Conservation (phyloP, 2,888 invertebrate genomes). For the Patella caerulea region DNA sequence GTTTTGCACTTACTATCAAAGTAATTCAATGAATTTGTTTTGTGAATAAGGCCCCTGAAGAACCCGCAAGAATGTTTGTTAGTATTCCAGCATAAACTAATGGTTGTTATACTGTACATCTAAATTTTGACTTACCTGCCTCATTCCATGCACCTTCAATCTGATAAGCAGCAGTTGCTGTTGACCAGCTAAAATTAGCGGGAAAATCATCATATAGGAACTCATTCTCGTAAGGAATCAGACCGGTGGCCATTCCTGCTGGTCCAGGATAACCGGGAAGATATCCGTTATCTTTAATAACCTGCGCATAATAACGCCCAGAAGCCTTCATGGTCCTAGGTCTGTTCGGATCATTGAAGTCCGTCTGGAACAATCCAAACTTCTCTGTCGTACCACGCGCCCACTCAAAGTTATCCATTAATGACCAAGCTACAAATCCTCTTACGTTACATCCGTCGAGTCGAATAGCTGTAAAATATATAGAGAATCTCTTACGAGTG, state of each 20-base stretch:
- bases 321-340: conserved; percentile 80
- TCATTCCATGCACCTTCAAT: conserved; percentile 79
- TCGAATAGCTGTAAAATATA: conserved; percentile 35
- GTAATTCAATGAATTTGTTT: no score
- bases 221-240: conserved; percentile 32
- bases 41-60: no score
- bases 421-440: conserved; percentile 83
- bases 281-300: conserved; percentile 50
- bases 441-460: conserved; percentile 60
- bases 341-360: conserved; percentile 79
- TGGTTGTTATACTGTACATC: no score
- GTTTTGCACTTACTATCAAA: no score
- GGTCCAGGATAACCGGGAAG: conserved; percentile 35
- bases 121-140: conserved; percentile 55
- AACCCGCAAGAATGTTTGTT: no score
- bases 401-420: conserved; percentile 90
- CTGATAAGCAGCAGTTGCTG: conserved; percentile 76
- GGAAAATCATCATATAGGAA: conserved; percentile 47
- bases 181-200: conserved; percentile 60
- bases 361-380: conserved; percentile 82
- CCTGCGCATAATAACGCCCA: conserved; percentile 53
- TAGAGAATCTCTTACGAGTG: no score
- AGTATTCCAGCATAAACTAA: no score
- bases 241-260: conserved; percentile 42
- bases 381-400: conserved; percentile 79